A percentile compares a stretch with the other conserved stretches of the same genome.
phyloP scores from a whole-genome alignment of 2,113 vertebrate genomes.

The Ginglymostoma cirratum region DNA sequence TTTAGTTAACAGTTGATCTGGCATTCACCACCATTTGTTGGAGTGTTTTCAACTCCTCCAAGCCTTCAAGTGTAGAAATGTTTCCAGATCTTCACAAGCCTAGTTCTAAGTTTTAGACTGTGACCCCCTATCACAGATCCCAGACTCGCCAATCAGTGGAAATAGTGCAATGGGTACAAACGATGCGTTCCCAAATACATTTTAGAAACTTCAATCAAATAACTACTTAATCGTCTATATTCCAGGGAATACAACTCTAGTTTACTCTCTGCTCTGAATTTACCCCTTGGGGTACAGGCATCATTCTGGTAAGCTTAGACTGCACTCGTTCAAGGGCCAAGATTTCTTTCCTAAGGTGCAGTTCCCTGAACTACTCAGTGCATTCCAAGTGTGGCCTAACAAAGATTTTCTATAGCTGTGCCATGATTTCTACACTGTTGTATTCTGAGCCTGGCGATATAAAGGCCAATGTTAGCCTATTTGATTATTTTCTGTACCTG shows the following conservation, averaged over 20 bases:
- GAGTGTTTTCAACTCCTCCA: neutral
- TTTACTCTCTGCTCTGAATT: neutral
- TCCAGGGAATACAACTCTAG: neutral
- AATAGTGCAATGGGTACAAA: neutral
- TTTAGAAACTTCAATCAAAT: neutral
- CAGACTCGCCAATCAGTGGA: neutral
- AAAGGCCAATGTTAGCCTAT: neutral
- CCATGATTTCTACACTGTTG: neutral
- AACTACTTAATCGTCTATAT: neutral
- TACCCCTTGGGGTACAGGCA: neutral
- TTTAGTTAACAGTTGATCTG: too few relatives aligned
- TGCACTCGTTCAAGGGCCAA: neutral
- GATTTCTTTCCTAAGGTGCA: neutral
- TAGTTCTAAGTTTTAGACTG: neutral
- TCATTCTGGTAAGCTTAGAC: neutral
- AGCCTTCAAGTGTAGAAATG: neutral
- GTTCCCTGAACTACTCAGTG: neutral
- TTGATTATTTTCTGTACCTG: neutral
- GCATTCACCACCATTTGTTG: too few relatives aligned
- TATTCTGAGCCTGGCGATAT: neutral
- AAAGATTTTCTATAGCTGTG: neutral
- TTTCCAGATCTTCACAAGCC: neutral
- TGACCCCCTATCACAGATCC: neutral
- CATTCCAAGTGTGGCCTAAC: neutral
- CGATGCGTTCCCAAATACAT: neutral